These are phyloP conservation scores for Oxycera nigricornis DNA, from an alignment of 2,888 invertebrate genomes.

Conservation along the genomic window DNA sequence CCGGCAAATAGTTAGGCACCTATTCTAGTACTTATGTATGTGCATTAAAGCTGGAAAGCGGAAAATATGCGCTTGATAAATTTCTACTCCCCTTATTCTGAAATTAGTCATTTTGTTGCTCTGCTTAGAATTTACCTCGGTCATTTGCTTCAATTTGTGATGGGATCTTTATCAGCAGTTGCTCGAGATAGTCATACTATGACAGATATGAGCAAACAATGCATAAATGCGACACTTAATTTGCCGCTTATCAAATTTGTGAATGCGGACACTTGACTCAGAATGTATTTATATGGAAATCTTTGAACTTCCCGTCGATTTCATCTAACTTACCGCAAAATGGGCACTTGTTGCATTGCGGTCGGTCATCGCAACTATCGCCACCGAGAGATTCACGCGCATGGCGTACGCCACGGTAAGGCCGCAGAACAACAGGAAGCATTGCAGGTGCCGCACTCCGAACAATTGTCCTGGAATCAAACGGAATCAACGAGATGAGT, in stretches of 20 bases:
- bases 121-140: no score
- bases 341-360: slow-evolving; percentile 57
- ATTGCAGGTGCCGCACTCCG: slow-evolving; percentile 68
- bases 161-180: background rate
- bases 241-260: background rate
- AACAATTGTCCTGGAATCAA: slow-evolving; percentile 49
- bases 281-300: background rate
- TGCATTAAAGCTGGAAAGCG: no score
- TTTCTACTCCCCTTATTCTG: no score
- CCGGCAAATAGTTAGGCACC: no score
- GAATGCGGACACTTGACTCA: background rate
- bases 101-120: no score
- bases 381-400: slow-evolving; percentile 71
- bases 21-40: no score
- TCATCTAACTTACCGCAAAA: slow-evolving; percentile 58
- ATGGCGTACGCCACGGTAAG: slow-evolving; percentile 67
- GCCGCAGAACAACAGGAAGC: slow-evolving; percentile 65
- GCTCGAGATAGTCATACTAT: background rate
- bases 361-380: slow-evolving; percentile 72
- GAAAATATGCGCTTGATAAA: no score
- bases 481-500: background rate
- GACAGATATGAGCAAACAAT: background rate
- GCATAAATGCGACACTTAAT: background rate
- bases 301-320: background rate
- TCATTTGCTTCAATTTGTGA: no score